Base-by-base conservation (phyloP, 2,797 vertebrate species). In the Leptoclinus maculatus region DNA sequence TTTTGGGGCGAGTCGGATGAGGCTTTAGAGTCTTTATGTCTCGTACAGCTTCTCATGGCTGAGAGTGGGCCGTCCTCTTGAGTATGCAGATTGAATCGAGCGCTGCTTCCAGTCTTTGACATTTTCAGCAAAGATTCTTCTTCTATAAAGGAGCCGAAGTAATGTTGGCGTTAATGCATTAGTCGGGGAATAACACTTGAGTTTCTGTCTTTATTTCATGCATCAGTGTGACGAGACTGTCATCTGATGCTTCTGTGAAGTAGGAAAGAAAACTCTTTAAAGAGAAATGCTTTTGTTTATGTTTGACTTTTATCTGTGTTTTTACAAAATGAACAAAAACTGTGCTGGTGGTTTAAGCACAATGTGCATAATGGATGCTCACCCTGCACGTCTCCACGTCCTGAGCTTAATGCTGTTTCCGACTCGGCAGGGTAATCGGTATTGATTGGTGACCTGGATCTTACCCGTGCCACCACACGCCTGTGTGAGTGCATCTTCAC, bases 361-460 rank as follows among this genome's bases (percentile, higher is more conserved):
- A 49, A n/a, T 9, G 11, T 21, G 57, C 36, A 65, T 69, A 68
- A 62, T 71, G 21, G 57, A 78, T 75, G 64, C 13, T 56, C 39
- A 74, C 16, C 38, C 41, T 84, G n/a, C 23, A n/a, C 66, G 70
- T 81, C 47, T 75, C 53, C 23, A 38, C 65, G 69, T 69, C 36
- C 73, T 68, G 36, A 56, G 78, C 85, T 73, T 78, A 76, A 79
- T 85, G 76, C 36, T 58, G 68, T 79, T 84, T 89, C 73, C 81
- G 83, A 53, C 71, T 83, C 71, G 53, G 29, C 25, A 60, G 56
- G 57, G 58, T 89, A 91, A 92, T 89, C 82, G 84, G 72, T 92
- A 92, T 91, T 85, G 89, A 91, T 93, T 88, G 82, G 23, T 90
- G 87, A 87, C 83, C 85, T 91, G 82, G 76, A 85, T 89, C 79